These are phyloP conservation scores for Reticulitermes lucifugus DNA, from an alignment of 2,888 invertebrate genomes.

Conservation along the genomic window DNA sequence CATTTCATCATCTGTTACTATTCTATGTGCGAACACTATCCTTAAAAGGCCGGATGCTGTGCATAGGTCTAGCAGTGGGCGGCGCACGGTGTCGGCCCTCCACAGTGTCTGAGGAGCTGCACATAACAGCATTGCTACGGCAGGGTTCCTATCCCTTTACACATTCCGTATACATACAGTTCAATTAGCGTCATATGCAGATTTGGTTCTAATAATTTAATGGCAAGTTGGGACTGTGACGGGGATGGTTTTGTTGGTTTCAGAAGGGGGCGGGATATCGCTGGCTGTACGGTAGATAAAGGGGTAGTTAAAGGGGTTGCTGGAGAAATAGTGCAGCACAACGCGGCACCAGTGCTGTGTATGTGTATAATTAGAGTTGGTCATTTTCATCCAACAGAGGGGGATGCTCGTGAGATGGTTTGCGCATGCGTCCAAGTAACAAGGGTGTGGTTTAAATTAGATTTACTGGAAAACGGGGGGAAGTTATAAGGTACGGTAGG, in stretches of 20 bases:
- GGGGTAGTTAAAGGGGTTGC: constrained; percentile 23
- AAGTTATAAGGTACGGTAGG: not conserved
- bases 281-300: not conserved
- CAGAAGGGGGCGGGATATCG: constrained; percentile 35
- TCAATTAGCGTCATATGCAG: constrained; percentile 47
- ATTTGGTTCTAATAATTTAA: constrained; percentile 49
- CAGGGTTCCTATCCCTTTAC: not conserved
- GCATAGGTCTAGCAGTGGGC: not conserved
- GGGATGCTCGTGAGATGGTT: constrained; percentile 1
- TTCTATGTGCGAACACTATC: too few species aligned
- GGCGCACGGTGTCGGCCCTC: not conserved
- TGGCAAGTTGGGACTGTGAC: constrained; percentile 8
- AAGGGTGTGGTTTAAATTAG: constrained; percentile 16
- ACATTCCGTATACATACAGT: not conserved
- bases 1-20: too few species aligned
- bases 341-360: not conserved
- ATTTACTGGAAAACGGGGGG: not conserved
- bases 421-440: constrained; percentile 26
- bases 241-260: constrained; percentile 6
- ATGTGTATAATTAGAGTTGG: constrained; percentile 35
- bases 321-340: constrained; percentile 23
- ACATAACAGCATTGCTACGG: not conserved
- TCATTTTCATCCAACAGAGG: constrained; percentile 34
- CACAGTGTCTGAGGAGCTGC: not conserved
- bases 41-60: too few species aligned